These are phyloP conservation scores for Cheilinus undulatus DNA, from an alignment of 2,113 vertebrate genomes.

Conservation along the genomic window DNA sequence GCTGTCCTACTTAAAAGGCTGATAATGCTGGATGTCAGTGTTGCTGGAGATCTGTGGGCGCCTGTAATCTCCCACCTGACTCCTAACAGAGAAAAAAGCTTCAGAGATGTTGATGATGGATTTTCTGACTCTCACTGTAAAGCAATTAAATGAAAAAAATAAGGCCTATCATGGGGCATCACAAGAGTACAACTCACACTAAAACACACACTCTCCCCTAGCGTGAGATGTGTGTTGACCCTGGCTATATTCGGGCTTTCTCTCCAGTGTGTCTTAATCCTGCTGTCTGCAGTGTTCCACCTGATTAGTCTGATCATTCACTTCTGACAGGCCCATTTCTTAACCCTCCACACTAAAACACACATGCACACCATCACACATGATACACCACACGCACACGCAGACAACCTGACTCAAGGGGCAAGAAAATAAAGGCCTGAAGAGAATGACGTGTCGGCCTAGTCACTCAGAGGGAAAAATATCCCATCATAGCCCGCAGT, in stretches of 20 bases:
- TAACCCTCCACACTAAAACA: slow-evolving; percentile 29
- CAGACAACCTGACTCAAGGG: slow-evolving; percentile 38
- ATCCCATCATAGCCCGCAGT: slow-evolving; percentile 65
- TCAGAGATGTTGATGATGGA: slow-evolving; percentile 15
- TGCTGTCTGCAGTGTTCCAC: slow-evolving; percentile 63
- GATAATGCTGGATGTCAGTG: slow-evolving; percentile 10
- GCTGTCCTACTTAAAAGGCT: slow-evolving; percentile 14
- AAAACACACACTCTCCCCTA: slow-evolving; percentile 13
- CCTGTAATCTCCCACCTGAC: slow-evolving; percentile 10
- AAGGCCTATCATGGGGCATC: slow-evolving; percentile 29
- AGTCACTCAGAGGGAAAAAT: slow-evolving; percentile 63
- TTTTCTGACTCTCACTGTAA: slow-evolving; percentile 7
- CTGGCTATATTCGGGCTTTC: slow-evolving; percentile 60
- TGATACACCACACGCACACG: slow-evolving; percentile 17
- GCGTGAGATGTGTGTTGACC: slow-evolving; percentile 40
- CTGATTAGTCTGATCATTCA: slow-evolving; percentile 79
- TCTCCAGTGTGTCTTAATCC: slow-evolving; percentile 69
- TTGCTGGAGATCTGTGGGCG: slow-evolving; percentile 6
- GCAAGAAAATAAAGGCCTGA: slow-evolving; percentile 39
- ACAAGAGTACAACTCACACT: slow-evolving; percentile 28
- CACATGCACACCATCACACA: slow-evolving; percentile 15
- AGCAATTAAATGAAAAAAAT: slow-evolving; percentile 17
- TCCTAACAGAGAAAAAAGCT: slow-evolving; percentile 10
- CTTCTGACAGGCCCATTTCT: slow-evolving; percentile 71
- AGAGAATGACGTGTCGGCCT: slow-evolving; percentile 33